Evolutionary conservation across 2,797 vertebrate species (phyloP).

Genomic region (Macrochelys suwanniensis): DNA sequence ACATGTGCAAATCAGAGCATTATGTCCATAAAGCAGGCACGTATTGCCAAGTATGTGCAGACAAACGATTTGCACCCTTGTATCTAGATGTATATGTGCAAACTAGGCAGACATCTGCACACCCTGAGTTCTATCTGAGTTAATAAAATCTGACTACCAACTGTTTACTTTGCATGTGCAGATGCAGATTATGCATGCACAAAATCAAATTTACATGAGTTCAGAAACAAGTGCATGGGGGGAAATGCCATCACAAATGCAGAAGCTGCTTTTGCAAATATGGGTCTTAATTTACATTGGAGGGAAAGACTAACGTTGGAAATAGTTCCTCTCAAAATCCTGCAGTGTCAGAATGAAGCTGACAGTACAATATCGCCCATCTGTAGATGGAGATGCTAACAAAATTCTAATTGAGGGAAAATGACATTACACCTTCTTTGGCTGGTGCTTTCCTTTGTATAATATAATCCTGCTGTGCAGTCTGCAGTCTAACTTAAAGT

Average conservation of each 20-base stretch:
- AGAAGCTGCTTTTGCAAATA: neutral
- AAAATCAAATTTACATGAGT: neutral
- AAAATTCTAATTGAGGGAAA: conserved; percentile 51
- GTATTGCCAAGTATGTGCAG: rapidly evolving
- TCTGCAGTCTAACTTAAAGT: conserved; percentile 30
- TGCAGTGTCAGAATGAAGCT: neutral
- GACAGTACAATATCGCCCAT: rapidly evolving
- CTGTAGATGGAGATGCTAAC: conserved; percentile 34
- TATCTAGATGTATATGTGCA: neutral
- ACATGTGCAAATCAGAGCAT: neutral
- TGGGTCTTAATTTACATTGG: neutral
- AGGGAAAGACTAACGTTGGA: neutral
- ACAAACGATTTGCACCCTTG: rapidly evolving
- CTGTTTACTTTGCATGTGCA: neutral
- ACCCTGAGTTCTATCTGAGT: neutral
- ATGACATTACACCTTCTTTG: conserved; percentile 56
- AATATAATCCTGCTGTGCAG: neutral
- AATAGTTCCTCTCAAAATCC: neutral
- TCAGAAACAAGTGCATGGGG: neutral
- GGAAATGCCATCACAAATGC: neutral
- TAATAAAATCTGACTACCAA: neutral
- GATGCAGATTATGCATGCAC: neutral
- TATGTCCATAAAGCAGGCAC: rapidly evolving
- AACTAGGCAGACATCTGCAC: rapidly evolving
- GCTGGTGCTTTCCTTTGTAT: conserved; percentile 51